A percentile compares a stretch with the other conserved stretches of the same genome.
Evolutionary conservation across 2,113 vertebrate genomes (phyloP).

Genomic region (Alligator mississippiensis): DNA sequence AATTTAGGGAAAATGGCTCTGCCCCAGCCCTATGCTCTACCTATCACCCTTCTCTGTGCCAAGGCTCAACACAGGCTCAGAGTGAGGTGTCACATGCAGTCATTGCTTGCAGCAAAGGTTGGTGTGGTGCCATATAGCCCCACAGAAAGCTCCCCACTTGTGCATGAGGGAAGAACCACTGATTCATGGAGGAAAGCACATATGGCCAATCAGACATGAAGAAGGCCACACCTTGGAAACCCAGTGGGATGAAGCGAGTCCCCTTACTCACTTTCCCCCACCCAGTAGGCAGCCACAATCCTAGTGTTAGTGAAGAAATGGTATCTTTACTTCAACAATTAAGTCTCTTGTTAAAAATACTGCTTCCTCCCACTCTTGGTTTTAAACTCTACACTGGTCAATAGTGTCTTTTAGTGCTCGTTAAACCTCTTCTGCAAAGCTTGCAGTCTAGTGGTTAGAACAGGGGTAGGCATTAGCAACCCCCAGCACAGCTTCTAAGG

Average conservation of each 20-base stretch:
- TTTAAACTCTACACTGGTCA: not conserved
- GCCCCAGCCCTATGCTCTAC: too few relatives aligned
- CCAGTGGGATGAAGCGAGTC: not conserved
- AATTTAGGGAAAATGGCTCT: not conserved
- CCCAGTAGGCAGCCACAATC: not conserved
- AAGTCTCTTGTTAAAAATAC: not conserved
- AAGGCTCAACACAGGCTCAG: not conserved
- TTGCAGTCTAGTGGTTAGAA: not conserved
- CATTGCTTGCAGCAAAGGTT: not conserved
- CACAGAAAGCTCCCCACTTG: not conserved
- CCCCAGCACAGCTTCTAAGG: too few relatives aligned
- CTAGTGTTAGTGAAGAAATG: not conserved
- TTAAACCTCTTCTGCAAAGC: not conserved
- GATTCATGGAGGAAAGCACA: not conserved
- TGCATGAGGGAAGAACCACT: not conserved
- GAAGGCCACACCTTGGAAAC: not conserved
- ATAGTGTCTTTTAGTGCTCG: not conserved
- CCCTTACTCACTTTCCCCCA: not conserved
- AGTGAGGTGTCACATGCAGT: not conserved
- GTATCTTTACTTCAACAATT: not conserved
- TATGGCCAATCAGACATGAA: too few relatives aligned
- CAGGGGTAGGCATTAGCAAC: not conserved
- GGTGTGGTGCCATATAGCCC: not conserved
- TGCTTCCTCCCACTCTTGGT: not conserved
- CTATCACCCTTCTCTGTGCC: not conserved